Percentiles rank a stretch among this genome's conserved stretches.
Conservation (phyloP, 2,797 vertebrate species). For the Ctenopoma multispine region DNA sequence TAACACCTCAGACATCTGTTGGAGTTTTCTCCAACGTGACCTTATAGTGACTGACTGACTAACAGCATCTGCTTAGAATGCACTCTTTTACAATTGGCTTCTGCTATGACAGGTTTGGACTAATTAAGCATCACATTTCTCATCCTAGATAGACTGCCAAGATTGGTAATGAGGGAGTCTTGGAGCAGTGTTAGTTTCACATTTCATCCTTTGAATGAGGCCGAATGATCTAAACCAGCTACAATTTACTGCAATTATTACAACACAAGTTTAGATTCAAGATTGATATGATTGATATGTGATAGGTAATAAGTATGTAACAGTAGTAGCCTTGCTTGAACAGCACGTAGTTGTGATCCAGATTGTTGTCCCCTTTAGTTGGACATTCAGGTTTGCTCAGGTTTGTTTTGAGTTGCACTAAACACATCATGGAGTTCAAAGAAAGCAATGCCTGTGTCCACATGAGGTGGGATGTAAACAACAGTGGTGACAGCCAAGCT, state of each 20-base stretch:
- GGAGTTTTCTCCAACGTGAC: constrained; percentile 28
- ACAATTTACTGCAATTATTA: not conserved
- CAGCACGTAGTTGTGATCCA: too few species aligned
- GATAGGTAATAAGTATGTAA: too few species aligned
- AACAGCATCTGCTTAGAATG: constrained; percentile 30
- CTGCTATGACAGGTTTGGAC: constrained; percentile 14
- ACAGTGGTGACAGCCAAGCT: too few species aligned
- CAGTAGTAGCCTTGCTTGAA: too few species aligned
- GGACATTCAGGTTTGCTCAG: too few species aligned
- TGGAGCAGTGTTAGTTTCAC: not conserved
- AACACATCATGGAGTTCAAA: too few species aligned
- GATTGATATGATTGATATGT: too few species aligned
- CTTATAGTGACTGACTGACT: constrained; percentile 35
- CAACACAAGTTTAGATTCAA: not conserved
- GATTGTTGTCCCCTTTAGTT: too few species aligned
- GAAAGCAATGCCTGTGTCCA: too few species aligned
- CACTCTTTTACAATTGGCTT: constrained; percentile 17
- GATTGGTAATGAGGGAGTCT: not conserved
- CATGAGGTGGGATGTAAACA: too few species aligned
- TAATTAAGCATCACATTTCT: constrained; percentile 33
- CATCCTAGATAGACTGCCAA: constrained; percentile 2
- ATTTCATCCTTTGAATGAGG: not conserved
- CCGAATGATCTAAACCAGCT: not conserved
- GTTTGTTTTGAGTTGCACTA: too few species aligned
- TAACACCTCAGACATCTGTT: constrained; percentile 53